Conservation (phyloP, 1,140 invertebrate genomes). For the Meloidogyne exigua region DNA sequence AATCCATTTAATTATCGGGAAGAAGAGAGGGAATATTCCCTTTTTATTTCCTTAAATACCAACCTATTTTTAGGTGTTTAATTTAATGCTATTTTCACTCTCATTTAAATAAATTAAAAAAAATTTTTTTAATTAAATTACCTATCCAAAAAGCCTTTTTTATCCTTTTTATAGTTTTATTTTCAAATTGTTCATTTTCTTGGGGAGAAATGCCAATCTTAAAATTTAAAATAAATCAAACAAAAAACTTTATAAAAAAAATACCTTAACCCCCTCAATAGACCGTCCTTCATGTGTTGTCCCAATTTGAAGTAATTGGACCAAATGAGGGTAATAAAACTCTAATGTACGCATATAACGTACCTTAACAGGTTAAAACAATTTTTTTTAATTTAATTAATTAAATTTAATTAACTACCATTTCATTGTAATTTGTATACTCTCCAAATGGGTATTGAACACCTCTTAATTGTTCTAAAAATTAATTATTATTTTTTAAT, state of each 20-base stretch:
- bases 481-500: neutral
- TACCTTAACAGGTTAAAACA: neutral
- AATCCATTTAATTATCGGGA: too few relatives aligned
- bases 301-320: slow-evolving; percentile 56
- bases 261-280: slow-evolving; percentile 56
- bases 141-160: slow-evolving; percentile 61
- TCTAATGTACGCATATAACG: slow-evolving; percentile 46
- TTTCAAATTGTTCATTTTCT: neutral
- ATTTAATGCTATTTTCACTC: too few relatives aligned
- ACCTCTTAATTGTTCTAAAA: slow-evolving; percentile 24
- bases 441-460: slow-evolving; percentile 58
- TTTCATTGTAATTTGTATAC: slow-evolving; percentile 51
- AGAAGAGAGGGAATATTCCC: too few relatives aligned
- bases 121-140: neutral
- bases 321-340: slow-evolving; percentile 59
- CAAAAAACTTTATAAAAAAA: slow-evolving; percentile 12
- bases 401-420: slow-evolving; percentile 51
- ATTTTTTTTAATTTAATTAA: too few relatives aligned
- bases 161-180: neutral
- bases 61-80: too few relatives aligned
- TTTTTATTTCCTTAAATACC: too few relatives aligned
- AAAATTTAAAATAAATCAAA: slow-evolving; percentile 16
- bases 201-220: slow-evolving; percentile 51
- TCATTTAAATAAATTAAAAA: too few relatives aligned
- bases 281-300: slow-evolving; percentile 60